Evolutionary conservation across 2,888 invertebrate species (phyloP), one percentile per base, ranked within the genome.

Genomic region (Archips xylosteana): DNA sequence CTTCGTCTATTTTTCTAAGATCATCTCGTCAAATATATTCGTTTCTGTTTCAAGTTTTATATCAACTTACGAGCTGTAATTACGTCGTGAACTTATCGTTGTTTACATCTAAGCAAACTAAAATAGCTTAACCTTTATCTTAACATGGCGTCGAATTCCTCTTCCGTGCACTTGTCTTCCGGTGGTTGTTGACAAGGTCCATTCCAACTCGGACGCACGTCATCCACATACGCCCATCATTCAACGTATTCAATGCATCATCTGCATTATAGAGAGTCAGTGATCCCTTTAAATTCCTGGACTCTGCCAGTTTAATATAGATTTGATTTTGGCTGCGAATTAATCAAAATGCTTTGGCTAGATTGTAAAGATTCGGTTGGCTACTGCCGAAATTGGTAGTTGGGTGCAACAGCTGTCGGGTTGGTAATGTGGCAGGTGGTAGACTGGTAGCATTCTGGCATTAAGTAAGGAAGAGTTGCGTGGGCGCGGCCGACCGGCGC

Each of bases 401-500:
- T 13, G 62, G 49, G 49, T 49, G 49, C 62, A 42, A 36, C 71
- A 66, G 66, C 71, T 66, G 71, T 51, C 66, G 34, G 32, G 45
- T 3, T 3, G 36, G 49, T 62, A 23, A 23, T 63, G 51, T 62
- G 57, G 62, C 72, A 72, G 72, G 72, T 72, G 72, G 72, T 67
- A 54, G 61, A 23, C 54, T 54, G 54, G 54, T 67, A 63, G 45
- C 34, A 34, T 47, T 63, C 63, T 63, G 63, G 63, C 63, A 63
- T 63, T 39, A 49, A 51, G 64, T 47, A 59, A 69, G 69, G 69
- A 60, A 45, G 69, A 39, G 61, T 65, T 23, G 67, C 67, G 70
- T 54, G 23, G 32, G 39, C 39, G 64, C 51, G 49, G 49, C 62
- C 36, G 64, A 77, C 85, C 87, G 89, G 90, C 92, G 91, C 91